Percentiles rank a stretch among this genome's conserved stretches.
phyloP scores from a whole-genome alignment of 2,113 vertebrate species.

The Phalacrocorax pelagicus region DNA sequence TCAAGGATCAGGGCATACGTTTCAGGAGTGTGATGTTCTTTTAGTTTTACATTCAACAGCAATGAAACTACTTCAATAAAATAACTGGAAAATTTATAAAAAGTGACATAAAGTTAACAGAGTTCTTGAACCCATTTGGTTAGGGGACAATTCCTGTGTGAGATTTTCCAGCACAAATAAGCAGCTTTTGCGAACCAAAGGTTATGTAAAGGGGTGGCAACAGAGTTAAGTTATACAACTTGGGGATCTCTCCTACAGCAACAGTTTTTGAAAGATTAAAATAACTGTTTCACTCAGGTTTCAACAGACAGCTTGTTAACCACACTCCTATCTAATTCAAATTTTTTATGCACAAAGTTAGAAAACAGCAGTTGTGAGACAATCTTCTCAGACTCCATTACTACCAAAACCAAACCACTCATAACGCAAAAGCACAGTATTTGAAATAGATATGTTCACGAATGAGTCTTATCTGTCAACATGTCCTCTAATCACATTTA shows the following conservation, averaged over 20 bases:
- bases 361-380: not conserved
- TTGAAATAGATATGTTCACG: not conserved
- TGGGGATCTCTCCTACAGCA: not conserved
- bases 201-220: not conserved
- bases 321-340: not conserved
- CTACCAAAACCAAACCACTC: not conserved
- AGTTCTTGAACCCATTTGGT: not conserved
- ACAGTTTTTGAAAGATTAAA: not conserved
- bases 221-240: not conserved
- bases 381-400: not conserved
- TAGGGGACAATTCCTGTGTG: not conserved
- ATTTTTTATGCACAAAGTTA: accelerated
- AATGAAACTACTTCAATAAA: not conserved
- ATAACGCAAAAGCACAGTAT: accelerated
- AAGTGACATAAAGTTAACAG: not conserved
- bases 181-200: not conserved
- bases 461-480: not conserved
- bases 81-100: not conserved
- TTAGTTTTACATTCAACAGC: not conserved
- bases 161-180: not conserved
- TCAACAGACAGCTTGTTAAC: not conserved
- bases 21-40: not conserved
- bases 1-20: not conserved
- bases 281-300: not conserved
- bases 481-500: not conserved